These are phyloP conservation scores for Psophia crepitans DNA, from an alignment of 2,113 vertebrate species.

Conservation along the genomic window DNA sequence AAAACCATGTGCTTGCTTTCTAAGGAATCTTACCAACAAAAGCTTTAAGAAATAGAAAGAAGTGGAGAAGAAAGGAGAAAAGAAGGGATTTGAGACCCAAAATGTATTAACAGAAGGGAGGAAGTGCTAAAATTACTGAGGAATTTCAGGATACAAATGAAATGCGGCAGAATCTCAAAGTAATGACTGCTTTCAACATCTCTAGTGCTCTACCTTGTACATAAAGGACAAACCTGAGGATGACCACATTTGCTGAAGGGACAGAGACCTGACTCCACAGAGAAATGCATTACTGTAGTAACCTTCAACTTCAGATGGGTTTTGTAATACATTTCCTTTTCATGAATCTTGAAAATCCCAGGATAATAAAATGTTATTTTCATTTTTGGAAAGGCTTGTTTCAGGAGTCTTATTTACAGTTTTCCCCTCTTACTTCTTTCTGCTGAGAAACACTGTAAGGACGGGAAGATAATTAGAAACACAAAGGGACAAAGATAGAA, in stretches of 20 bases:
- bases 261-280: not conserved
- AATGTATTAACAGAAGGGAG: not conserved
- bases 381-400: not conserved
- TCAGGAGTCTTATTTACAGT: not conserved
- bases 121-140: not conserved
- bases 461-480: conserved; percentile 2
- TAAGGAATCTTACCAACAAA: not conserved
- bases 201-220: not conserved
- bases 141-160: not conserved
- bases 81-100: not conserved
- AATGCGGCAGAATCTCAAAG: not conserved
- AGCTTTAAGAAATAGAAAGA: not conserved
- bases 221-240: not conserved
- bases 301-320: not conserved
- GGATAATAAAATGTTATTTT: not conserved
- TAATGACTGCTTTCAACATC: not conserved
- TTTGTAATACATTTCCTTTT: not conserved
- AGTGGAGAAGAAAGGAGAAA: not conserved
- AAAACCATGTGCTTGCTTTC: not conserved
- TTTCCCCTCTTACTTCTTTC: not conserved
- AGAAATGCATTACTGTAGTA: not conserved
- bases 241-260: not conserved
- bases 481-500: not conserved
- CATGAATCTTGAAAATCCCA: conserved; percentile 25
- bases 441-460: not conserved